These are phyloP conservation scores for Listrodromus nycthemerus DNA, from an alignment of 2,888 invertebrate species.

Conservation along the genomic window DNA sequence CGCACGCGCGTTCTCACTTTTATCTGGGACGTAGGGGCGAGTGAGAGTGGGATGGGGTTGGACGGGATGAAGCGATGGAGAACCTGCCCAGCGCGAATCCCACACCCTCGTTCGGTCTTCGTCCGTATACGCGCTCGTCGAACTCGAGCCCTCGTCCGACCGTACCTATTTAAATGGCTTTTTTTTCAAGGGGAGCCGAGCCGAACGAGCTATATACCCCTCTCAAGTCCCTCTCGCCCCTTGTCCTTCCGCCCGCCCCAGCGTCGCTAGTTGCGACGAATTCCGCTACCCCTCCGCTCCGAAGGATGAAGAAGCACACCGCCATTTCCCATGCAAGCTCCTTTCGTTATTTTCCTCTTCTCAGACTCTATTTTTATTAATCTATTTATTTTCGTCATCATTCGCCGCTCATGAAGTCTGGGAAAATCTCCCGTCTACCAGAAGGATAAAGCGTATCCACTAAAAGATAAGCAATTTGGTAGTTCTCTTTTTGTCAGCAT, in stretches of 20 bases:
- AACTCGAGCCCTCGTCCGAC: conserved; percentile 76
- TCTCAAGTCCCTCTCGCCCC: conserved; percentile 65
- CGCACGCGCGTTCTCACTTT: conserved; percentile 58
- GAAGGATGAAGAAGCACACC: conserved; percentile 73
- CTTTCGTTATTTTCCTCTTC: conserved; percentile 45
- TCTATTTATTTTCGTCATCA: conserved; percentile 3
- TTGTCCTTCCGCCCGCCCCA: conserved; percentile 47
- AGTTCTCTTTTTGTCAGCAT: neutral
- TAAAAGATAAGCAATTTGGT: neutral
- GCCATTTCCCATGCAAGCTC: conserved; percentile 74
- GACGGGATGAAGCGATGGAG: conserved; percentile 80
- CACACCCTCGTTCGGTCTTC: conserved; percentile 32
- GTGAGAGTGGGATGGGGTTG: conserved; percentile 8
- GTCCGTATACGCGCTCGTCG: conserved; percentile 68
- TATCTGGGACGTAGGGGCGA: conserved; percentile 23
- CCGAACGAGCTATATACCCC: conserved; percentile 75
- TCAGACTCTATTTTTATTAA: conserved; percentile 28
- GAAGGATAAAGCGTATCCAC: neutral
- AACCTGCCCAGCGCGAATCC: conserved; percentile 73
- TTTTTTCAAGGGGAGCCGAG: conserved; percentile 80
- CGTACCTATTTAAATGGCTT: conserved; percentile 84
- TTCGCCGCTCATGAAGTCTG: neutral
- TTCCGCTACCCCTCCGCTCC: conserved; percentile 77
- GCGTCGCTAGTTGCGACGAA: conserved; percentile 78
- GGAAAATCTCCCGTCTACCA: neutral